These are phyloP conservation scores for Ladona fulva DNA, from an alignment of 1,140 invertebrate genomes.

Conservation along the genomic window DNA sequence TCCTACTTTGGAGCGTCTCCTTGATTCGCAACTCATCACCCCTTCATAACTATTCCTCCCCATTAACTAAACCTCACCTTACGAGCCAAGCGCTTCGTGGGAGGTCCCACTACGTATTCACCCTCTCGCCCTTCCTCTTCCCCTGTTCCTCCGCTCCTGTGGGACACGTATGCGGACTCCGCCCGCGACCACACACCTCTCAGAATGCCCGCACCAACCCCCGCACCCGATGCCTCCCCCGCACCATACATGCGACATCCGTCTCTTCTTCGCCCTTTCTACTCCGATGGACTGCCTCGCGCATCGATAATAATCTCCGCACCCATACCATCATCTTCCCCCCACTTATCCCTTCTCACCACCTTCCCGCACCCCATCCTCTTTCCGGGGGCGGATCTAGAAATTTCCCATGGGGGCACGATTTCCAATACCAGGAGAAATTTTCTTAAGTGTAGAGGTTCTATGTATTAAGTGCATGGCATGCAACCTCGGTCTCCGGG, in stretches of 20 bases:
- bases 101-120: not conserved
- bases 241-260: slow-evolving; percentile 9
- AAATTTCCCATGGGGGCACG: too few species aligned
- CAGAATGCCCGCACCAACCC: not conserved
- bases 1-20: not conserved
- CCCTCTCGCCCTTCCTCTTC: not conserved
- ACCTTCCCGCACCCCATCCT: too few species aligned
- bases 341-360: not conserved
- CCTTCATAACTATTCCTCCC: not conserved
- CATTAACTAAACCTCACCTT: not conserved
- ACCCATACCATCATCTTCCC: not conserved
- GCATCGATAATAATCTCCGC: not conserved
- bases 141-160: not conserved
- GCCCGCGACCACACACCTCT: not conserved
- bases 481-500: too few species aligned
- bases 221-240: not conserved
- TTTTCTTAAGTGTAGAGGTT: too few species aligned
- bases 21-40: not conserved
- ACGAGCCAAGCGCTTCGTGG: not conserved
- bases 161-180: not conserved
- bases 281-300: not conserved
- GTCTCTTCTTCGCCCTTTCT: not conserved
- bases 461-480: too few species aligned
- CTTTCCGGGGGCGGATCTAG: too few species aligned
- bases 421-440: too few species aligned